These are phyloP conservation scores for Drosophila parvula DNA, from an alignment of 1,140 invertebrate species.

Conservation along the genomic window DNA sequence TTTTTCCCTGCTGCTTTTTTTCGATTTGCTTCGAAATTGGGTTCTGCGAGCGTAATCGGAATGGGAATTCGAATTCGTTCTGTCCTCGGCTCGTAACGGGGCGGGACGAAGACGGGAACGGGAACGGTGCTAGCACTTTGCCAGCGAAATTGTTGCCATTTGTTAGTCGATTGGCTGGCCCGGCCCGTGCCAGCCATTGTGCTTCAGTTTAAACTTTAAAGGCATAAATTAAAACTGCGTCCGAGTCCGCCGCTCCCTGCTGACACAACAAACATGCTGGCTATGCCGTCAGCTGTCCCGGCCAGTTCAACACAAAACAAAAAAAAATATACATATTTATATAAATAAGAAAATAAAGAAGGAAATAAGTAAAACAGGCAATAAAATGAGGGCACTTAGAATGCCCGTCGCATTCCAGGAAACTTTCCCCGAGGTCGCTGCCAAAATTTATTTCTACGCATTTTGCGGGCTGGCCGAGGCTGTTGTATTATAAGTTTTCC, in stretches of 20 bases:
- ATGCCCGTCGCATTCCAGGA: conserved; percentile 67
- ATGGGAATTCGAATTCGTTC: conserved; percentile 44
- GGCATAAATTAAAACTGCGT: conserved; percentile 71
- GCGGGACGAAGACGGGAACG: background rate
- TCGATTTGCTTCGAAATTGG: conserved; percentile 54
- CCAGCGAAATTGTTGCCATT: conserved; percentile 78
- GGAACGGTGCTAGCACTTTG: conserved; percentile 53
- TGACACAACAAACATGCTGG: conserved; percentile 64
- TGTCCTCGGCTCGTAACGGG: conserved; percentile 9
- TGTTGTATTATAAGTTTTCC: conserved; percentile 48
- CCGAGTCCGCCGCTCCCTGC: background rate
- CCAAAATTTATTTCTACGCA: conserved; percentile 60
- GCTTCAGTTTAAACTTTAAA: conserved; percentile 64
- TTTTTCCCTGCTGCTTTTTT: conserved; percentile 60
- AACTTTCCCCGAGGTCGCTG: conserved; percentile 33
- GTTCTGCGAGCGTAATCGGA: conserved; percentile 42
- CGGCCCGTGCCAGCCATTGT: conserved; percentile 45
- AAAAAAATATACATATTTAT: too few species aligned
- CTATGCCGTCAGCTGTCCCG: conserved; percentile 60
- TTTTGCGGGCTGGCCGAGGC: conserved; percentile 49
- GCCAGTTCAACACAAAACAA: conserved; percentile 22
- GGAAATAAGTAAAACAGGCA: conserved; percentile 33
- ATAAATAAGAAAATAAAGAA: background rate
- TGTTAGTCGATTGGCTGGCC: conserved; percentile 72
- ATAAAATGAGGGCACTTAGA: conserved; percentile 67